Evolutionary conservation across 1,140 invertebrate genomes (phyloP).

Genomic region (Acromyrmex heyeri): DNA sequence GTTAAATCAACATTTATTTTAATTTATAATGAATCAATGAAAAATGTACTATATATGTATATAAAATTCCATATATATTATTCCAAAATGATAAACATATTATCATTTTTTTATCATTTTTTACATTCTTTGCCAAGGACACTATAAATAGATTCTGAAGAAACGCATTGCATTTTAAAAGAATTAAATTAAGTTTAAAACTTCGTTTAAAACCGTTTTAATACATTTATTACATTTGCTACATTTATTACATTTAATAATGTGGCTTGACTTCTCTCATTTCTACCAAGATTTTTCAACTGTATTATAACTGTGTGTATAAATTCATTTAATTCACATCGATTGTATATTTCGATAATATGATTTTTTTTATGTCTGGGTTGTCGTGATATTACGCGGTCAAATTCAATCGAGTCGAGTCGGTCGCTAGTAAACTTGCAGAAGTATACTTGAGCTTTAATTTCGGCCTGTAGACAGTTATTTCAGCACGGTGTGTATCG

Average conservation of each 20-base stretch:
- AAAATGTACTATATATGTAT: neutral
- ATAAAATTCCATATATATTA: neutral
- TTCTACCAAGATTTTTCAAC: neutral
- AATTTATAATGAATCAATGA: neutral
- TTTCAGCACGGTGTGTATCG: slow-evolving; percentile 3
- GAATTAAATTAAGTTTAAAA: neutral
- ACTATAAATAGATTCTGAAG: neutral
- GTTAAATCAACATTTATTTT: slow-evolving; percentile 11
- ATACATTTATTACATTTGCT: neutral
- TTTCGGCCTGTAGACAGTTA: slow-evolving; percentile 40
- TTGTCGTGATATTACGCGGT: neutral
- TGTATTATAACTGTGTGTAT: neutral
- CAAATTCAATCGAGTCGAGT: neutral
- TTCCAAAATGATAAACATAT: neutral
- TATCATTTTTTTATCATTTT: neutral
- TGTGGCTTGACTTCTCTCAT: neutral
- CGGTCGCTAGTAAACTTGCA: neutral
- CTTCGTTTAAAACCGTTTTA: neutral
- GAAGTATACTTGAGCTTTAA: slow-evolving; percentile 35
- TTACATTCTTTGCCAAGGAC: neutral
- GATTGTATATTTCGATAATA: neutral
- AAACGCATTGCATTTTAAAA: neutral
- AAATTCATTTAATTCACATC: neutral
- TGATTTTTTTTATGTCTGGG: neutral
- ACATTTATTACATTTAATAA: neutral